phyloP scores from a whole-genome alignment of 1,140 invertebrate genomes.

The Dinoponera quadriceps region DNA sequence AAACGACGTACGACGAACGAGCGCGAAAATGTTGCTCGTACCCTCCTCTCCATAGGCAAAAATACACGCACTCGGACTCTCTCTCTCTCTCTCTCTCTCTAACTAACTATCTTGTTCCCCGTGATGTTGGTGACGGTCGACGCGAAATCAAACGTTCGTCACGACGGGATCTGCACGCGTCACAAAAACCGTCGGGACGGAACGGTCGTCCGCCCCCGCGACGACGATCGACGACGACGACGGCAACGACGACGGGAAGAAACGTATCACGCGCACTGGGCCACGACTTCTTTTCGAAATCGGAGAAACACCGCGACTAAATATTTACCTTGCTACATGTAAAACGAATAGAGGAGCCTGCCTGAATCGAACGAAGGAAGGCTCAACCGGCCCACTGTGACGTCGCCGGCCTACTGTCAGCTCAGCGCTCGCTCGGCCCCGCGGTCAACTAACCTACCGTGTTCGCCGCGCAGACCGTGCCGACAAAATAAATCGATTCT shows the following conservation, averaged over 20 bases:
- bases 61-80: constrained; percentile 1
- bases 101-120: no score
- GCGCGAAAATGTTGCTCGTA: constrained; percentile 39
- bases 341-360: constrained; percentile 86
- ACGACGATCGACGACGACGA: background rate
- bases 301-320: constrained; percentile 71
- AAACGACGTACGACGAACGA: constrained; percentile 46
- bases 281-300: constrained; percentile 40
- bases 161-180: constrained; percentile 38
- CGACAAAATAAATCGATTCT: constrained; percentile 73
- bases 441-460: constrained; percentile 85
- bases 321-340: constrained; percentile 87
- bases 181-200: constrained; percentile 21
- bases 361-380: constrained; percentile 85
- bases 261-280: constrained; percentile 63
- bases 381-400: constrained; percentile 86
- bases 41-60: constrained; percentile 10
- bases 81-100: constrained; percentile 55
- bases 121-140: constrained; percentile 27
- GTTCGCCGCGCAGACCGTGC: constrained; percentile 77
- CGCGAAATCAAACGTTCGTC: constrained; percentile 36
- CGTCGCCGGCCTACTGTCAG: constrained; percentile 87
- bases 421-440: constrained; percentile 85
- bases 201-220: constrained; percentile 43
- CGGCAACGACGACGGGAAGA: background rate